Evolutionary conservation across 1,140 invertebrate genomes (phyloP).

Genomic region (Brachionus rubens): DNA sequence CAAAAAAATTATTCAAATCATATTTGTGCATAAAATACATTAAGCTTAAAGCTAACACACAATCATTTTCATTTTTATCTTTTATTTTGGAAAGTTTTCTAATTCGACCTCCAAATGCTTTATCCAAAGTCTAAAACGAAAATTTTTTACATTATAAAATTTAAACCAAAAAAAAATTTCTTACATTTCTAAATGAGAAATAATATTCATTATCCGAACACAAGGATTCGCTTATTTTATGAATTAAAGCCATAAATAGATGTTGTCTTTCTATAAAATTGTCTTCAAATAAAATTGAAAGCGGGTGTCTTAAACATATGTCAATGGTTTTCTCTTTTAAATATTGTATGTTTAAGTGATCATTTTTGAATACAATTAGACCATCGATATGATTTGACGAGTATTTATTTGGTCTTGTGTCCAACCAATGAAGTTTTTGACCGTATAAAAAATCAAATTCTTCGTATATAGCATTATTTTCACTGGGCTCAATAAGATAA

Average conservation of each 20-base stretch:
- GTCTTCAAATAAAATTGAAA: background rate
- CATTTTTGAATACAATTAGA: background rate
- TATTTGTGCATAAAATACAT: background rate
- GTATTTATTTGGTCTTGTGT: background rate
- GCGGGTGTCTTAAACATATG: background rate
- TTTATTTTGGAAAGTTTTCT: background rate
- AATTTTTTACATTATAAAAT: background rate
- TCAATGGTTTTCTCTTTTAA: slow-evolving; percentile 2
- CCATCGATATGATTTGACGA: background rate
- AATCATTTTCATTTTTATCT: background rate
- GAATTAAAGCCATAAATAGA: background rate
- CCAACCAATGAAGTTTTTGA: background rate
- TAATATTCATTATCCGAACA: background rate
- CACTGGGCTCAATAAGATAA: background rate
- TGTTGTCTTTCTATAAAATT: background rate
- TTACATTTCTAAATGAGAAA: background rate
- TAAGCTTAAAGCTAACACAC: background rate
- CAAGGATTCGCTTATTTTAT: background rate
- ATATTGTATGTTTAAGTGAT: background rate
- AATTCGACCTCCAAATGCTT: background rate
- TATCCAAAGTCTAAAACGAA: background rate
- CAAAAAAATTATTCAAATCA: background rate
- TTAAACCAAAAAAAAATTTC: background rate
- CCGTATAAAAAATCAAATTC: background rate
- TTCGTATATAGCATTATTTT: background rate